These are phyloP conservation scores for Melieria omissa DNA, from an alignment of 2,888 invertebrate species.

Conservation along the genomic window DNA sequence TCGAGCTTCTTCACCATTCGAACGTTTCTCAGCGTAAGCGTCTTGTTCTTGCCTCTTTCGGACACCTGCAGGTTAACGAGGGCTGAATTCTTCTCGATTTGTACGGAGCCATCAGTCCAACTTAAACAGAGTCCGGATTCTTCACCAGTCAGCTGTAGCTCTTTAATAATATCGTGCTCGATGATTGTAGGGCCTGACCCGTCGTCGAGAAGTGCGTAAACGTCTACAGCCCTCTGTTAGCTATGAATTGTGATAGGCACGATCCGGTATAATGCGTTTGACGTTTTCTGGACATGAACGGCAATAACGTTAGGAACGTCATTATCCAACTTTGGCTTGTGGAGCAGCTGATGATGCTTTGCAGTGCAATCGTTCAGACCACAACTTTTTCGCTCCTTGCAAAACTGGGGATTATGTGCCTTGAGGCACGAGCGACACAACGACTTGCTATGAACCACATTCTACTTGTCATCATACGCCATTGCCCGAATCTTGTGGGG, in stretches of 20 bases:
- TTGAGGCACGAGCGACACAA: no score
- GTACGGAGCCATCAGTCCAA: slow-evolving; percentile 37
- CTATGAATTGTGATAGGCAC: slow-evolving; percentile 31
- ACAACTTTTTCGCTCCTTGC: slow-evolving; percentile 1
- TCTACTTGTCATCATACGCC: slow-evolving; percentile 22
- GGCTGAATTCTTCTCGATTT: slow-evolving; percentile 28
- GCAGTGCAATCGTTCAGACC: background rate
- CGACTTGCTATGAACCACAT: slow-evolving; percentile 25
- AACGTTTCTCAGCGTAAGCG: slow-evolving; percentile 20
- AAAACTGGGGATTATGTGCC: slow-evolving; percentile 20
- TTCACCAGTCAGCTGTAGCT: slow-evolving; percentile 12
- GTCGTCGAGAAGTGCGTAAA: slow-evolving; percentile 37
- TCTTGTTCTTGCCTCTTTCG: slow-evolving; percentile 23
- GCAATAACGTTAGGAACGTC: no score
- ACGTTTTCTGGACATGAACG: slow-evolving; percentile 20
- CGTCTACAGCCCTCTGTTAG: slow-evolving; percentile 3
- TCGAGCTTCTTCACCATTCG: slow-evolving; percentile 34
- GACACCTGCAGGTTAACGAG: slow-evolving; percentile 28
- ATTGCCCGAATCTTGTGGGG: background rate
- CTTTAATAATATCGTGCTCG: slow-evolving; percentile 18
- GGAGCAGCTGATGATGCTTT: slow-evolving; percentile 31
- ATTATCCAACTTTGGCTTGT: slow-evolving; percentile 25
- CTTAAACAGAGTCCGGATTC: slow-evolving; percentile 28
- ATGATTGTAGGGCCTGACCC: slow-evolving; percentile 33
- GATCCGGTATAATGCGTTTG: slow-evolving; percentile 28